Conservation (phyloP, 2,797 vertebrate species). For the Serranus cabrilla region DNA sequence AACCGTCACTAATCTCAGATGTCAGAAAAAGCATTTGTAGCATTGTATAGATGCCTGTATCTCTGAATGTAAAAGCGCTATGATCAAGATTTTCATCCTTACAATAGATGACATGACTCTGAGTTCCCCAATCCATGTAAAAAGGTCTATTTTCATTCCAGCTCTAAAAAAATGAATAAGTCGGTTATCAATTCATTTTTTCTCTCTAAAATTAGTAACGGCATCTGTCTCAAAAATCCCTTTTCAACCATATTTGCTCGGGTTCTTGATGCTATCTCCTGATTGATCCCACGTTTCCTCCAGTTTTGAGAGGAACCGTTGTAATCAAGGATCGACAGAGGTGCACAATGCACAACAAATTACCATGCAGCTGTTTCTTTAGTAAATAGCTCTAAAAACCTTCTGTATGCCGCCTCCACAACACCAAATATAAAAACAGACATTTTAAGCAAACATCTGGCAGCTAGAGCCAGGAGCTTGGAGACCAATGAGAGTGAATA, state of each 20-base stretch:
- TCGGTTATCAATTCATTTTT: no score
- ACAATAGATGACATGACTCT: not conserved
- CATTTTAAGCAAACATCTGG: not conserved
- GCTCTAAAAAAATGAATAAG: no score
- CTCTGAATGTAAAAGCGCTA: constrained; percentile 5
- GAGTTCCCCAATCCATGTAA: not conserved
- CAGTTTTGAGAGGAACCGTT: no score
- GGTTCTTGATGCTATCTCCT: no score
- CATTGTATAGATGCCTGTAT: not conserved
- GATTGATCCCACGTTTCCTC: no score
- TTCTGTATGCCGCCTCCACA: not conserved
- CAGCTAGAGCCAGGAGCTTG: not conserved
- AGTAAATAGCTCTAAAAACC: not conserved
- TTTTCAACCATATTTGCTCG: no score
- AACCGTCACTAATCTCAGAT: constrained; percentile 38
- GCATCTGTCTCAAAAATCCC: no score
- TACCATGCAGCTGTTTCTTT: not conserved
- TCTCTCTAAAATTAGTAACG: no score
- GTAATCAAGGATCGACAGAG: no score
- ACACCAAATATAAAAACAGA: not conserved
- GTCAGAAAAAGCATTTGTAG: constrained; percentile 8
- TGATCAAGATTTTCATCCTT: not conserved
- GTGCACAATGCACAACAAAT: no score
- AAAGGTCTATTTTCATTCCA: no score
- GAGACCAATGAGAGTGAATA: not conserved